These are phyloP conservation scores for Plebejus melissa DNA, from an alignment of 2,888 invertebrate species.

Conservation along the genomic window DNA sequence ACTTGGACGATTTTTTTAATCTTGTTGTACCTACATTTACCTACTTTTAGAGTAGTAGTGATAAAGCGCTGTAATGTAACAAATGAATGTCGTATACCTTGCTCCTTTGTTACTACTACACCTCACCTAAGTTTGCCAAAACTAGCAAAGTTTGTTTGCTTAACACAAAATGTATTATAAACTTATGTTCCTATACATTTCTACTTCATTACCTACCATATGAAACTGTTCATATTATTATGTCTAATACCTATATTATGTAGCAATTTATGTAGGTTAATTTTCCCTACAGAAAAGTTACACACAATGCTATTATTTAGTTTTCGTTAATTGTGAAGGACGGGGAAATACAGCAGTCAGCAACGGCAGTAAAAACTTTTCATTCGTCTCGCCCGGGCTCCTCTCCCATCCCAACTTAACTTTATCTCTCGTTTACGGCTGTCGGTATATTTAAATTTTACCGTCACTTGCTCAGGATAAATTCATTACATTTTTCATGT, in stretches of 20 bases:
- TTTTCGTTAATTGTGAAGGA: neutral
- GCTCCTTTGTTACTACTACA: neutral
- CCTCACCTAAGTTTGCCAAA: neutral
- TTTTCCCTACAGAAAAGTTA: no score
- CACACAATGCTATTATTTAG: neutral
- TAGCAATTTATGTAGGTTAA: no score
- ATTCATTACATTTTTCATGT: conserved; percentile 26
- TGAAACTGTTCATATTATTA: no score
- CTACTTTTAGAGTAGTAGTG: neutral
- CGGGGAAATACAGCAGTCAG: conserved; percentile 61
- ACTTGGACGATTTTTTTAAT: no score
- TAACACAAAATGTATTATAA: neutral
- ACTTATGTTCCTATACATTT: no score
- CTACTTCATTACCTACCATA: no score
- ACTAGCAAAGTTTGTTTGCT: neutral
- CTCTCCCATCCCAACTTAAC: conserved; percentile 54
- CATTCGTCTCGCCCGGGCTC: conserved; percentile 53
- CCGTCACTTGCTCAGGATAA: conserved; percentile 34
- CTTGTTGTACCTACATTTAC: no score
- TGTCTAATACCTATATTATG: no score
- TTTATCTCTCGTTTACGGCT: conserved; percentile 62
- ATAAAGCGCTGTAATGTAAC: neutral
- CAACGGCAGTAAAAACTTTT: conserved; percentile 66
- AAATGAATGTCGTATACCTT: neutral
- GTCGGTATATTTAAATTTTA: conserved; percentile 36